A percentile compares a stretch with the other conserved stretches of the same genome.
Conservation (phyloP, 2,888 invertebrate species). For the Epinotia bilunana region DNA sequence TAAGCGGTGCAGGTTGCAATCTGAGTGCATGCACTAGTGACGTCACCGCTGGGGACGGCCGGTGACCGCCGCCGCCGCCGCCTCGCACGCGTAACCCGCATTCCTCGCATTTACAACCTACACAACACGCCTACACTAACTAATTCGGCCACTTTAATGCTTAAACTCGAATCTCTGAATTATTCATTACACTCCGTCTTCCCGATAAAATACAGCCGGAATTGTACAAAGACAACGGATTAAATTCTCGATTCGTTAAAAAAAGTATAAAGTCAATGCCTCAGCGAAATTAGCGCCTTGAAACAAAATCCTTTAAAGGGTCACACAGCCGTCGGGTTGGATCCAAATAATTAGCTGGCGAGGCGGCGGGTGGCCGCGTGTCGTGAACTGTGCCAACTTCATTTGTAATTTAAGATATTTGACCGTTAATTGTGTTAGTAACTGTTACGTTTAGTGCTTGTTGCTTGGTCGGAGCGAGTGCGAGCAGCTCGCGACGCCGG, state of each 20-base stretch:
- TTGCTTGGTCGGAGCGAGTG: constrained; percentile 69
- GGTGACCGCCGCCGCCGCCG: constrained; percentile 62
- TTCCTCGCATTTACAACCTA: constrained; percentile 75
- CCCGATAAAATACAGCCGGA: constrained; percentile 34
- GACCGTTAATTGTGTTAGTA: constrained; percentile 78
- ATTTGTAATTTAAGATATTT: constrained; percentile 80
- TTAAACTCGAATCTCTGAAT: constrained; percentile 56
- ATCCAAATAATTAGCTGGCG: constrained; percentile 77
- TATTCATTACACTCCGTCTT: constrained; percentile 48
- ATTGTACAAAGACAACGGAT: constrained; percentile 25
- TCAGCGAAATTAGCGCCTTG: constrained; percentile 63
- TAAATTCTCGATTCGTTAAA: constrained; percentile 44
- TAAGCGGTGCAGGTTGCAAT: constrained; percentile 59
- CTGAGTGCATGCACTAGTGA: constrained; percentile 32
- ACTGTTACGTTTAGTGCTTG: constrained; percentile 79
- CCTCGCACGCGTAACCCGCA: constrained; percentile 67
- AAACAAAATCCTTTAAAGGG: constrained; percentile 68
- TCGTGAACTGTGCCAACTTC: constrained; percentile 75
- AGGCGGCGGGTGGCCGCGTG: constrained; percentile 73
- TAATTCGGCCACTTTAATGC: constrained; percentile 71
- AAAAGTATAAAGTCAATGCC: constrained; percentile 59
- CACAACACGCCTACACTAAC: constrained; percentile 70
- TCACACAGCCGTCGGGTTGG: constrained; percentile 68
- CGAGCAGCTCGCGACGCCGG: constrained; percentile 60
- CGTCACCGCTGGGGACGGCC: constrained; percentile 54